Evolutionary conservation across 1,140 invertebrate species (phyloP), one percentile per base, ranked within the genome.

Genomic region (Trichomalopsis sarcophagae): DNA sequence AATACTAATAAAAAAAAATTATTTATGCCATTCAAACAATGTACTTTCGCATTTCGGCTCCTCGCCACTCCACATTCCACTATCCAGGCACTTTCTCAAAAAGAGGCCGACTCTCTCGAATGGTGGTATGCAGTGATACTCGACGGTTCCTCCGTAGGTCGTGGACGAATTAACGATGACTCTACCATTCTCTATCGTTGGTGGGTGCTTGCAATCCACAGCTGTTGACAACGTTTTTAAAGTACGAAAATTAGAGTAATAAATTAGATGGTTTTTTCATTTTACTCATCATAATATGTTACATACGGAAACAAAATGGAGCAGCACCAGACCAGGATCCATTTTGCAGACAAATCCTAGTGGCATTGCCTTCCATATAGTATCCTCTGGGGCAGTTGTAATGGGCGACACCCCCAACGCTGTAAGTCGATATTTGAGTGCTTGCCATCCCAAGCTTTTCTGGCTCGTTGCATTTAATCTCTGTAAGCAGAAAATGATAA

Each of bases 61-160:
- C 23, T 97, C 96, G 2, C 97, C 97, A 11, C 96, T 97, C 97
- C 97, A 98, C 17, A 94, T 92, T 6, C 96, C 97, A 82, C 96
- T 96, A 76, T 97, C 97, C 89, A 96, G 93, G 91, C 97, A 98
- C 89, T 97, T 97, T 76, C 97, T 94, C 3, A 97, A 92, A 90
- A 97, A 97, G 6, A 96, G 96, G 0, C 97, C 97, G 1, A 96
- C 95, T 68, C 97, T 94, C 89, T 97, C 96, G 91, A 95, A 98
- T 86, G 97, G 96, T 10, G 97, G 97, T 80, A 98, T 92, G 90
- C 98, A 99, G 87, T 97, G 96, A 91, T 98, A 99, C 89, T 98
- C 97, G 2, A 97, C 96, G 3, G 96, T 95, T 81, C 96, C 96
- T 10, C 96, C 96, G 89, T 96, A 98, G 7, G 95, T 94, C 0